Evolutionary conservation across 2,888 invertebrate genomes (phyloP).

Genomic region (Neocrepidodera transversa): DNA sequence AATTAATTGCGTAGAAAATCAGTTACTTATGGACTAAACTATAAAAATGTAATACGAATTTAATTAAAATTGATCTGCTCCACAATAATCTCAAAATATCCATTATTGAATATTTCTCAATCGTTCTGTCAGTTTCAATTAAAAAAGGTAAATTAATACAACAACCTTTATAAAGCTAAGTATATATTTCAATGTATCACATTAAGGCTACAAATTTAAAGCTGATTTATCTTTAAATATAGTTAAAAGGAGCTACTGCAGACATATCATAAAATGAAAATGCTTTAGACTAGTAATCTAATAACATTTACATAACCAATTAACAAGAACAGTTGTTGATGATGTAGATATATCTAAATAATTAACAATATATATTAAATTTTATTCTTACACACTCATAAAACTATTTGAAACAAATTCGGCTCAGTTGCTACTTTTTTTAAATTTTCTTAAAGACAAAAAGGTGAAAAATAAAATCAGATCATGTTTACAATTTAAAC

Average conservation of each 20-base stretch:
- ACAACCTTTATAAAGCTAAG: constrained; percentile 32
- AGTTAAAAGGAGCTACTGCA: constrained; percentile 32
- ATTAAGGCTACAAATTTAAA: constrained; percentile 39
- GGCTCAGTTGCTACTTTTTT: constrained; percentile 16
- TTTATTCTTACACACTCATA: constrained; percentile 18
- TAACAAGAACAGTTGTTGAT: constrained; percentile 25
- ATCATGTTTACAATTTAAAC: constrained; percentile 22
- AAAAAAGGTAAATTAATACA: too few species aligned
- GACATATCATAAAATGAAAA: constrained; percentile 22
- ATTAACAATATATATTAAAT: constrained; percentile 17
- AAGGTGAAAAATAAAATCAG: neutral
- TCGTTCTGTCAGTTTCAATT: too few species aligned
- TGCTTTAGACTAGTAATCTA: constrained; percentile 33
- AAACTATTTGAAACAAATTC: constrained; percentile 15
- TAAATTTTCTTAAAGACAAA: constrained; percentile 1
- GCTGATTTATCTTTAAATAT: constrained; percentile 38
- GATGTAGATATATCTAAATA: constrained; percentile 14
- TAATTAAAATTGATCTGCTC: too few species aligned
- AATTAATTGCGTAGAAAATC: too few species aligned
- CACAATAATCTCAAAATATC: too few species aligned
- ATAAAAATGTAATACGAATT: too few species aligned
- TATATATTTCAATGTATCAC: constrained; percentile 37
- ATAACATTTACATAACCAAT: constrained; percentile 33
- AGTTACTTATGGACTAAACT: too few species aligned
- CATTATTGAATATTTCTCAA: too few species aligned